phyloP scores from a whole-genome alignment of 2,797 vertebrate genomes.

The Phataginus tetradactyla region DNA sequence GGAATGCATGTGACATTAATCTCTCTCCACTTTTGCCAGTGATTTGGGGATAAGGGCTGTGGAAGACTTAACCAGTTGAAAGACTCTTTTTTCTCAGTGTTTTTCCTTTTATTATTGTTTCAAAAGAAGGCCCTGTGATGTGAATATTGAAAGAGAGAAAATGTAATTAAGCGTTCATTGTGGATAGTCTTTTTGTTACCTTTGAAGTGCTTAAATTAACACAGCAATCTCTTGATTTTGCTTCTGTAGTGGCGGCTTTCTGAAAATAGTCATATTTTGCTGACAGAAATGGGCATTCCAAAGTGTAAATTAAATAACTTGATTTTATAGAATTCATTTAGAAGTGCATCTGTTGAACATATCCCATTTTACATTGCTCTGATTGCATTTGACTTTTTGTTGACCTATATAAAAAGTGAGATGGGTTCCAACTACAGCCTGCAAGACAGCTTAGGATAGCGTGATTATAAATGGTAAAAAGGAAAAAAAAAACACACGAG shows the following conservation, averaged over 20 bases:
- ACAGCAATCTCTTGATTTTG: slow-evolving; percentile 69
- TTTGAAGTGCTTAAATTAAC: slow-evolving; percentile 72
- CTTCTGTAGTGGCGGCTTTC: slow-evolving; percentile 12
- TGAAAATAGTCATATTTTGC: slow-evolving; percentile 64
- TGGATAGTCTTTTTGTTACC: slow-evolving; percentile 70
- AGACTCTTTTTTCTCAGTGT: not conserved
- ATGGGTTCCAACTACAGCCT: slow-evolving; percentile 50
- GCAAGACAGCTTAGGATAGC: not conserved
- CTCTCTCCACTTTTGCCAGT: slow-evolving; percentile 12
- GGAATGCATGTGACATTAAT: not conserved
- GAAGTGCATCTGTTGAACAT: slow-evolving; percentile 59
- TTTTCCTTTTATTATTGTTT: slow-evolving; percentile 56
- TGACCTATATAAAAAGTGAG: slow-evolving; percentile 66
- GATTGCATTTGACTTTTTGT: slow-evolving; percentile 71
- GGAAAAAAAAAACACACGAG: not conserved
- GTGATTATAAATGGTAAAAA: slow-evolving; percentile 53
- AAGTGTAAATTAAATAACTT: slow-evolving; percentile 75
- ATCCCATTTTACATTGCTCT: slow-evolving; percentile 59
- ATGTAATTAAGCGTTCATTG: slow-evolving; percentile 74
- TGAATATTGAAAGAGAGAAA: slow-evolving; percentile 65
- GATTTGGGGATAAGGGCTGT: slow-evolving; percentile 29
- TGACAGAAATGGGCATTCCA: slow-evolving; percentile 60
- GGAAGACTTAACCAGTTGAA: slow-evolving; percentile 46
- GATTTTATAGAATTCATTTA: slow-evolving; percentile 65
- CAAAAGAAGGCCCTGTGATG: slow-evolving; percentile 53